Conservation (phyloP, 2,797 vertebrate genomes). For the Florisuga fusca region DNA sequence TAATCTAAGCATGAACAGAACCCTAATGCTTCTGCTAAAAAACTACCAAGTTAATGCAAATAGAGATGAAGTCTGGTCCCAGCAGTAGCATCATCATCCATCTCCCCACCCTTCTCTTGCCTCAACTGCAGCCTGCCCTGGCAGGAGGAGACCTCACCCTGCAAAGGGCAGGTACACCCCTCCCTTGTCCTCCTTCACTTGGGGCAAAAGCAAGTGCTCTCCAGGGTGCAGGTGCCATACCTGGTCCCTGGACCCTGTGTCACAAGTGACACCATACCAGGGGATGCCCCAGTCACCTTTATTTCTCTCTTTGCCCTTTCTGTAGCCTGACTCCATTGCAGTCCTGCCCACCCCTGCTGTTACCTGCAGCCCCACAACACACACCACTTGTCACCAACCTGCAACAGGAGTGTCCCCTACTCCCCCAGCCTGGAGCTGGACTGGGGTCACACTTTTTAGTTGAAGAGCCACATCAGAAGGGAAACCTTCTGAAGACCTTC, state of each 20-base stretch:
- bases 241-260: background rate
- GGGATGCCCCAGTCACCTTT: background rate
- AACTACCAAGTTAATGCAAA: background rate
- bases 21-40: background rate
- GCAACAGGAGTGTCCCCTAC: fast-evolving
- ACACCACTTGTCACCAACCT: fast-evolving
- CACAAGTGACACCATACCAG: background rate
- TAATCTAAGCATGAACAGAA: background rate
- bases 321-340: background rate
- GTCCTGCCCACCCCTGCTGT: background rate
- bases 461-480: background rate
- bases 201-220: fast-evolving
- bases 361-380: background rate
- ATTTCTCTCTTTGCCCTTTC: background rate
- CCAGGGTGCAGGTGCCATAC: background rate
- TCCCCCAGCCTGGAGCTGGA: background rate
- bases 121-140: background rate
- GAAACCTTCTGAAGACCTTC: background rate
- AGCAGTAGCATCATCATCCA: background rate
- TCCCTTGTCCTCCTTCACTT: background rate
- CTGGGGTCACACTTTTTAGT: background rate
- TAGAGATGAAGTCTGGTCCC: background rate
- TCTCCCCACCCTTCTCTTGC: background rate
- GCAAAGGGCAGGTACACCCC: background rate
- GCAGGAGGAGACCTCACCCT: fast-evolving